Conservation (phyloP, 1,140 invertebrate genomes). For the Druon quercuslanigerum region DNA sequence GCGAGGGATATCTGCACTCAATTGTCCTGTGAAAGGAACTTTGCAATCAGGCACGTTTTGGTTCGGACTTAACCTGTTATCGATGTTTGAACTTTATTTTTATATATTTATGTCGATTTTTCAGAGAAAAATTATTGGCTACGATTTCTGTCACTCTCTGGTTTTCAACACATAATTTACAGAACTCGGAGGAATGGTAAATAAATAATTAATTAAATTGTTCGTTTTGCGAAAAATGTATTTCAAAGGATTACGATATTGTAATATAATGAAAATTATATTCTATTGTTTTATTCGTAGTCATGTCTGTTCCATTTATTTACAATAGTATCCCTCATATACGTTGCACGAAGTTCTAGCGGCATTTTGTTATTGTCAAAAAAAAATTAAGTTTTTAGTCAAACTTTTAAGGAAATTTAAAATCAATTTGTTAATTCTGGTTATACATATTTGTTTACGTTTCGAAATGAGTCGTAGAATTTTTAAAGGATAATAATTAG, state of each 20-base stretch:
- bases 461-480: too few relatives aligned
- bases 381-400: too few relatives aligned
- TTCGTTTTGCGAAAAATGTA: constrained; percentile 6
- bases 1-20: neutral
- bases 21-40: neutral
- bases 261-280: constrained; percentile 35
- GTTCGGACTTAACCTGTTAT: neutral
- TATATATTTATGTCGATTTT: neutral
- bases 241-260: neutral
- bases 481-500: too few relatives aligned
- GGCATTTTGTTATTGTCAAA: too few relatives aligned
- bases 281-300: constrained; percentile 36
- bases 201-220: constrained; percentile 18
- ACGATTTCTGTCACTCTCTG: constrained; percentile 23
- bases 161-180: constrained; percentile 29
- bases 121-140: constrained; percentile 1
- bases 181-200: constrained; percentile 49
- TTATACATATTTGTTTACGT: too few relatives aligned
- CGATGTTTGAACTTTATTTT: constrained; percentile 7
- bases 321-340: neutral
- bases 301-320: constrained; percentile 24
- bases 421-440: too few relatives aligned
- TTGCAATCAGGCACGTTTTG: constrained; percentile 1
- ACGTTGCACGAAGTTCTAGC: too few relatives aligned
- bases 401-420: too few relatives aligned